Conservation (phyloP, 2,113 vertebrate genomes). For the Carassius carassius region DNA sequence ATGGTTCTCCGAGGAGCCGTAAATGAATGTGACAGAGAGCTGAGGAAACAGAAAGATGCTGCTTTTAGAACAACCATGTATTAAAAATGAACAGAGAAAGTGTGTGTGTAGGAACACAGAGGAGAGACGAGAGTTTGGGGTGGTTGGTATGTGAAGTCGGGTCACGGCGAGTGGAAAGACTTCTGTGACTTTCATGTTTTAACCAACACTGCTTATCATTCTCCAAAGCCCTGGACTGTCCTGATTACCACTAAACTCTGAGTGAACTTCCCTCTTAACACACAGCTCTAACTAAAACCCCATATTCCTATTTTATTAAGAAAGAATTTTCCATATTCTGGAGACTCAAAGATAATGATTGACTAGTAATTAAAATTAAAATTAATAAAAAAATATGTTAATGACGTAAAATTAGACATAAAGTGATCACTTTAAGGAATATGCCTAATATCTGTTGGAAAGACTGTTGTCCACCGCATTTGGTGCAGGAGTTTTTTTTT, state of each 20-base stretch:
- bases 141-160: neutral
- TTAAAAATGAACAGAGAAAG: neutral
- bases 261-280: slow-evolving; percentile 18
- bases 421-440: neutral
- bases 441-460: too few species aligned
- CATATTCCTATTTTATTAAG: neutral
- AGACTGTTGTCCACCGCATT: neutral
- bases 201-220: neutral
- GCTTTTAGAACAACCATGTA: neutral
- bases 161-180: neutral
- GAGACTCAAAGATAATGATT: neutral
- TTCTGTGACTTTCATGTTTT: slow-evolving; percentile 2
- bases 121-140: neutral
- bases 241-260: slow-evolving; percentile 21
- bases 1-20: neutral
- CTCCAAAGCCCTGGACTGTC: slow-evolving; percentile 8
- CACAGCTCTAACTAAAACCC: neutral
- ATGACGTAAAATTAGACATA: too few species aligned
- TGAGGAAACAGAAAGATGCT: neutral
- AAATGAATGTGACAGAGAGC: neutral
- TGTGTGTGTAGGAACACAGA: neutral
- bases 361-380: neutral
- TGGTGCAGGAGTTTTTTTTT: neutral
- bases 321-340: neutral
- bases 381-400: too few species aligned